phyloP scores from a whole-genome alignment of 1,140 invertebrate genomes.

The Penaeus japonicus region DNA sequence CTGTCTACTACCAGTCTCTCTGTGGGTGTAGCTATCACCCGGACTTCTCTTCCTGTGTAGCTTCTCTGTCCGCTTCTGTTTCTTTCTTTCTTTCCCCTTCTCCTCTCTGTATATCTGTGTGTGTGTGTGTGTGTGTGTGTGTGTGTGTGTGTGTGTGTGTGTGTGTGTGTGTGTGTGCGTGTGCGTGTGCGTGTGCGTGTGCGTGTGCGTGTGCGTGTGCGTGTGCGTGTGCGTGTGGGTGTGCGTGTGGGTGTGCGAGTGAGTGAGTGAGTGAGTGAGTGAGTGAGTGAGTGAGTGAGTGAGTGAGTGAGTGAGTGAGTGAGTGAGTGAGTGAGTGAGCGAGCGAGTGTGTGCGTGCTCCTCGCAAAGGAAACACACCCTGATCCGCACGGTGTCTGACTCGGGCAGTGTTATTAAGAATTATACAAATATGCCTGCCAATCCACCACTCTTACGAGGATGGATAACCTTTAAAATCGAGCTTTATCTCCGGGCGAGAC shows the following conservation, averaged over 20 bases:
- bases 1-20: too few relatives aligned
- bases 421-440: too few relatives aligned
- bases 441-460: too few relatives aligned
- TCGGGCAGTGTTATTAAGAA: neutral
- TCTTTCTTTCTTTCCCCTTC: neutral
- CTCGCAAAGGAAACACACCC: neutral
- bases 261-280: neutral
- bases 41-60: neutral
- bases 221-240: too few relatives aligned
- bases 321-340: constrained; percentile 17
- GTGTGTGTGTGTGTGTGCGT: neutral
- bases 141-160: neutral
- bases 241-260: constrained; percentile 9
- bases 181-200: neutral
- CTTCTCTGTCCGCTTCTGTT: neutral
- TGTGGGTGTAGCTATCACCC: too few relatives aligned
- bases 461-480: too few relatives aligned
- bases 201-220: neutral
- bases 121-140: neutral
- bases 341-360: constrained; percentile 10
- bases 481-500: too few relatives aligned
- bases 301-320: neutral
- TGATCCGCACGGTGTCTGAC: neutral
- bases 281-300: neutral
- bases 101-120: neutral